Base-by-base conservation (phyloP, 1,140 invertebrate genomes). In the Aphaenogaster rudis region DNA sequence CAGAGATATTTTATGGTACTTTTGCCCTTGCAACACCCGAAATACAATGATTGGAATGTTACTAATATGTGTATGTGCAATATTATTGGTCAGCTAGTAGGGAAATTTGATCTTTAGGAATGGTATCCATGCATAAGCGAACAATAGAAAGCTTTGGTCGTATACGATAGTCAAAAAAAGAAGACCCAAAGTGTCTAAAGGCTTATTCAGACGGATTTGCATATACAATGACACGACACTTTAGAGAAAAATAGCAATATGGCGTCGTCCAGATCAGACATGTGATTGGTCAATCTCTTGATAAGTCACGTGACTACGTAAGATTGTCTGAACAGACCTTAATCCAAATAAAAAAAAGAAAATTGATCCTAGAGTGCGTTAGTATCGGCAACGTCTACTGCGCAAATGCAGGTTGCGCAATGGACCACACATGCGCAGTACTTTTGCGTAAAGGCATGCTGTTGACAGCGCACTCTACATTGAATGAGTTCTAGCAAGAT, bases 41-140 rank as follows among this genome's bases (percentile, higher is more conserved):
- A 52, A 48, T 54, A 21, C 3, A 17, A 33, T 50, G 28, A 76
- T 48, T 13, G 42, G 33, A 84, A 74, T 61, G n/a, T 74, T 39
- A 48, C 48, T 50, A 76, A 74, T 61, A 1, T 7, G 2, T 28
- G 6, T 15, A 39, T 50, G 2, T 48, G 21, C 5, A 63, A 50
- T 61, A 13, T 76, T 61, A 84, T 76, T 84, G 80, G 80, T 50
- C 33, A 13, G 0, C 3, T 2, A 1, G 39, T 76, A 84, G 69
- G 69, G 57, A 84, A 50, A 48, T 84, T 84, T 28, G 1, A 39
- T 21, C 13, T 2, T 21, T 6, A 7, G 5, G 13, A 1, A 39
- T 76, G 69, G 64, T 45, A 81, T 2, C 7, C 1, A 15, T 13
- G 15, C 2, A 5, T 50, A 21, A n/a, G 28, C n/a, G 5, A 78